Conservation (phyloP, 2,113 vertebrate genomes). For the Corythornis cristatus region DNA sequence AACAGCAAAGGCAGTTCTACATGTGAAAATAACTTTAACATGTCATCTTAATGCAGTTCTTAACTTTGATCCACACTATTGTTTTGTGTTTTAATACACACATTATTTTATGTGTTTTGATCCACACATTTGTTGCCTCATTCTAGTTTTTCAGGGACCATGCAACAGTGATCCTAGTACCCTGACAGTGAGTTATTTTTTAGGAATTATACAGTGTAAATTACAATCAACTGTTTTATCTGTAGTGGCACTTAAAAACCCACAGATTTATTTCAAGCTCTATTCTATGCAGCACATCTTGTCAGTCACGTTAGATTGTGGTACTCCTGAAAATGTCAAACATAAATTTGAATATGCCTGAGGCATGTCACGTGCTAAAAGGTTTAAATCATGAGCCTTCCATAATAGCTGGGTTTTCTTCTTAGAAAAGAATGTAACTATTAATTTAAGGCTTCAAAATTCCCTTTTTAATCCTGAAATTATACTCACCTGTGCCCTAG, state of each 20-base stretch:
- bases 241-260: neutral
- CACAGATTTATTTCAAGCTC: neutral
- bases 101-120: neutral
- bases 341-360: neutral
- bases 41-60: neutral
- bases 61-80: neutral
- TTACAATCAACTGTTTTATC: neutral
- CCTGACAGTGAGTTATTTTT: neutral
- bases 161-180: neutral
- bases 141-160: neutral
- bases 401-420: neutral
- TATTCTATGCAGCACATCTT: neutral
- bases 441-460: neutral
- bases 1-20: neutral
- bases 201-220: neutral
- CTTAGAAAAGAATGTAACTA: neutral
- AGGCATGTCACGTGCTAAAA: neutral
- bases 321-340: slow-evolving; percentile 19
- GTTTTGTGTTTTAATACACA: neutral
- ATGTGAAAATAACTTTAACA: neutral
- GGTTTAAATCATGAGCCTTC: neutral
- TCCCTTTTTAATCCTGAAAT: neutral
- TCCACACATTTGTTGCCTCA: neutral
- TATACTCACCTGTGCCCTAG: neutral
- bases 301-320: neutral